Evolutionary conservation across 2,888 invertebrate genomes (phyloP).

Genomic region (Apamea monoglypha): DNA sequence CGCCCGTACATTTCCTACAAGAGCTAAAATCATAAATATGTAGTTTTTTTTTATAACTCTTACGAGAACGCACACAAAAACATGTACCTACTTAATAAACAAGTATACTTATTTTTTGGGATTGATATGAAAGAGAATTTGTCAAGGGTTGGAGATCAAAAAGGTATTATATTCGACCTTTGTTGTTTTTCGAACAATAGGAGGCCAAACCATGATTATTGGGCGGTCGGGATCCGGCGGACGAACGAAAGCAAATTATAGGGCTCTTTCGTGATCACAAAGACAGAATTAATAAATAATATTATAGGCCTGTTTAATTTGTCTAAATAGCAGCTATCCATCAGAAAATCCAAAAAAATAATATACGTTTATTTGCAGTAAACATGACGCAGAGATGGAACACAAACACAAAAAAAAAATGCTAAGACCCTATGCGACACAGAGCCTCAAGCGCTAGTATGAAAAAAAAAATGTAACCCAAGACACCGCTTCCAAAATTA

Average conservation of each 20-base stretch:
- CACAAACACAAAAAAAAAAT: not conserved
- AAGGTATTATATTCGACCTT: slow-evolving; percentile 64
- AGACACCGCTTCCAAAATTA: not conserved
- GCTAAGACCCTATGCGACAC: not conserved
- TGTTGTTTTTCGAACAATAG: slow-evolving; percentile 68
- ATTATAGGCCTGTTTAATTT: not conserved
- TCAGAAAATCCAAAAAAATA: not conserved
- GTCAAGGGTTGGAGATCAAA: slow-evolving; percentile 55
- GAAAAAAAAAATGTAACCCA: not conserved
- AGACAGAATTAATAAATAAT: not conserved
- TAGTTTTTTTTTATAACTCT: too few species aligned
- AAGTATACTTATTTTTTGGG: slow-evolving; percentile 12
- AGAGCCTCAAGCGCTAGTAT: too few species aligned
- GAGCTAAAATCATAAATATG: too few species aligned
- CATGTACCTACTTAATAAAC: not conserved
- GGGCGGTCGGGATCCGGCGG: slow-evolving; percentile 3
- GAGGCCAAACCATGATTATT: slow-evolving; percentile 48
- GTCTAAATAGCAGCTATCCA: not conserved
- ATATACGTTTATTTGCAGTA: not conserved
- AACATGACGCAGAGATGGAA: not conserved
- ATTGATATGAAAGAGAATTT: slow-evolving; percentile 59
- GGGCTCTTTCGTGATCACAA: not conserved
- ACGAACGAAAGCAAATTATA: slow-evolving; percentile 19
- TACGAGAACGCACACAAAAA: not conserved
- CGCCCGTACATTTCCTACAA: too few species aligned